Base-by-base conservation (phyloP, 1,140 invertebrate genomes). In the Panagrolaimus sp. region DNA sequence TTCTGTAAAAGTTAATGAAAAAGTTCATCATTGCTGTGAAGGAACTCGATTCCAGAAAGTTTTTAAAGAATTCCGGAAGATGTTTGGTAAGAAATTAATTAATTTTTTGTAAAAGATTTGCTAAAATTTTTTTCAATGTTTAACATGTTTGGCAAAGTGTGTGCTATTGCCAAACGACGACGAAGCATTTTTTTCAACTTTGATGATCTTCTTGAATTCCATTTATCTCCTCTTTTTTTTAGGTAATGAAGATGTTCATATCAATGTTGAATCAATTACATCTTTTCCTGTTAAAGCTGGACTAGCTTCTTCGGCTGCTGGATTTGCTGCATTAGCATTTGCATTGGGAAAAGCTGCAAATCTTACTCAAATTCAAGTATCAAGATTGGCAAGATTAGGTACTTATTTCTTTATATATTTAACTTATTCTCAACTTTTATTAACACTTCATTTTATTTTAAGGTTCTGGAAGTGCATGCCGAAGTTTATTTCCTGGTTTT, bases 231-330 rank as follows among this genome's bases (percentile, higher is more conserved):
- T 47, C 5, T 26, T 43, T 43, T 17, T 3, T n/a, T 9, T 17
- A 12, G 66, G 43, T 14, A 10, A 62, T 17, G 1, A 17, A n/a
- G 17, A 63, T 5, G n/a, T 28, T 32, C 66, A 62, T 17, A 68
- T 79, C 52, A 87, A 85, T 76, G 77, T 76, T 9, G 26, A 55
- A 83, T 98, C 95, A 0, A 88, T 89, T 78, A 99, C 98, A 85
- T 98, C 98, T 87, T 99, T 99, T 84, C 96, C 96, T 24, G 98
- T 95, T 24, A 94, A 94, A 26, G 94, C 96, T 72, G 96, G 96
- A 1, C 85, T 99, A 32, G 96, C 96, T 7, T 97, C 94, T 5
- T 97, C 94, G 71, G 96, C 96, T 68, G 93, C 96, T 68, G 96
- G 96, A 26, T 98, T 96, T 86, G 94, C 96, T 17, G 82, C 81